Base-by-base conservation (phyloP, 2,797 vertebrate genomes). In the Pangasius mekongensis region DNA sequence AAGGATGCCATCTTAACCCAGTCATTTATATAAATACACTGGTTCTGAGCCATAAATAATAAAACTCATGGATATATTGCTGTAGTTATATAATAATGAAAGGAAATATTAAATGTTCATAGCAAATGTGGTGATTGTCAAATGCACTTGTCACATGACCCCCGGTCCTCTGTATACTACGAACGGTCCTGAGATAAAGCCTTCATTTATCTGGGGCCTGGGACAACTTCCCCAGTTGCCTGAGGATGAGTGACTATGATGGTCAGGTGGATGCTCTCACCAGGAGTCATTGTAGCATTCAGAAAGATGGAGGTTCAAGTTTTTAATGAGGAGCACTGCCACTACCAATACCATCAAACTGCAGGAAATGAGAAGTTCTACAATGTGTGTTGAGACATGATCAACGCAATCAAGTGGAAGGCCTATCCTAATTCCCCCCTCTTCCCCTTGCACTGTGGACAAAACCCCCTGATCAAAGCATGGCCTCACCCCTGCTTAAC, bases 401-500 rank as follows among this genome's bases (percentile, higher is more conserved):
- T 85, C 86, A 86, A 64, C 89, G 82, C 90, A 87, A 92, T 85
- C 86, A 86, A 64, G 87, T 83, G 89, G 39, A 47, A 83, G 74
- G 67, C 73, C 90, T 66, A 66, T 85, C 58, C 77, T 86, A 81
- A 88, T 87, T 84, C 88, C 81, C 73, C 84, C 82, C 18, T 86
- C 67, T 80, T 69, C 39, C 58, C 47, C 49, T 67, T 39, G 11
- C 60, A 62, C n/a, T 76, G 83, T 54, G 39, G 64, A 88, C 39
- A 71, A 69, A 85, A 62, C 87, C 84, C 90, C 66, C 86, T 89
- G 92, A 93, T 93, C 91, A 93, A 93, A 92, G 91, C 85, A 71
- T 74, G 30, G 86, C 77, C 73, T 88, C 87, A 87, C 86, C 89
- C 71, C 62, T 60, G 80, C 83, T 85, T 74, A 85, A 88, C 88